phyloP scores from a whole-genome alignment of 2,888 invertebrate species.

The Syrphus vitripennis region DNA sequence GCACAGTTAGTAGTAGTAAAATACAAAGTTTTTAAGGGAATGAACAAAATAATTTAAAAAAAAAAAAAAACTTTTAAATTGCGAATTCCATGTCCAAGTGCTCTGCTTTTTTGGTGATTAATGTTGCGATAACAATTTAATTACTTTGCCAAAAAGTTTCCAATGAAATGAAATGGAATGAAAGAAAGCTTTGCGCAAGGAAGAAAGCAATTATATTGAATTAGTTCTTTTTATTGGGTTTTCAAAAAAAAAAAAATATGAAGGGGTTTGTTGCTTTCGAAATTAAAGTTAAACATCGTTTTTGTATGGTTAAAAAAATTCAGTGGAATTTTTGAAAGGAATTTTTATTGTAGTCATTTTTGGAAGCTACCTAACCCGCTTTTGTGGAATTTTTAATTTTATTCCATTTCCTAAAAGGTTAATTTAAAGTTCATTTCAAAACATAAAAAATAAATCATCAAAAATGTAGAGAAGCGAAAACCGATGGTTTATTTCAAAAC shows the following conservation, averaged over 20 bases:
- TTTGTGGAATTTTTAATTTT: background rate
- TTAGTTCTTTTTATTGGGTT: conserved; percentile 10
- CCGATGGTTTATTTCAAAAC: too few species aligned
- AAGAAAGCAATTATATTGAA: conserved; percentile 27
- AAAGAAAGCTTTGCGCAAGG: background rate
- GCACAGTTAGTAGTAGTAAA: background rate
- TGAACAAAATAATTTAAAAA: background rate
- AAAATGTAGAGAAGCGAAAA: too few species aligned
- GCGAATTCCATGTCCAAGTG: conserved; percentile 26
- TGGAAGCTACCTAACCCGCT: background rate
- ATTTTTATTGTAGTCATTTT: background rate
- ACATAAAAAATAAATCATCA: too few species aligned
- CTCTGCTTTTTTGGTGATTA: conserved; percentile 19
- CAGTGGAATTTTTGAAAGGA: background rate
- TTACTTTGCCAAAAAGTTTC: conserved; percentile 29
- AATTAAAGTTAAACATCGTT: background rate
- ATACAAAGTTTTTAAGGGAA: background rate
- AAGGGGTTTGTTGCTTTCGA: background rate
- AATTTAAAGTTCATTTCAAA: background rate
- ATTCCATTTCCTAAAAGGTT: background rate
- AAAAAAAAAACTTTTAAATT: conserved; percentile 15
- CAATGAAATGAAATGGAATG: conserved; percentile 19
- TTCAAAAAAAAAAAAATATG: too few species aligned
- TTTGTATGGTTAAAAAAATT: background rate
- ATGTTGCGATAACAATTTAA: conserved; percentile 37